Evolutionary conservation across 2,888 invertebrate species (phyloP).

Genomic region (Tipula vernalis): DNA sequence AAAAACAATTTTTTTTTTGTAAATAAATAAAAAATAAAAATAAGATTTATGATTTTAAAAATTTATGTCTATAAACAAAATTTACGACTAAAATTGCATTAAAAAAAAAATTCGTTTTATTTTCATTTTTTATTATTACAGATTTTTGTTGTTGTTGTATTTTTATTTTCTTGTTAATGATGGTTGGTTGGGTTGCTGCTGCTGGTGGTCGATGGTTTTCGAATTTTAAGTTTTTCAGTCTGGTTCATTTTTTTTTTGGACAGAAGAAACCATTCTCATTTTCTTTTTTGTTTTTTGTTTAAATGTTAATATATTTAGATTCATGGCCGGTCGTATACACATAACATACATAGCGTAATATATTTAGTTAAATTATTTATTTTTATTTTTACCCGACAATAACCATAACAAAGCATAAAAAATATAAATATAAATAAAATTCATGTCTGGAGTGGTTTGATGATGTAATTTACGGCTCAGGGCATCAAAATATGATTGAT

Average conservation of each 20-base stretch:
- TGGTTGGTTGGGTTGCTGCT: neutral
- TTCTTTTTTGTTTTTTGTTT: neutral
- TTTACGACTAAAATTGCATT: constrained; percentile 11
- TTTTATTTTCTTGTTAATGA: constrained; percentile 9
- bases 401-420: neutral
- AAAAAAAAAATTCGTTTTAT: constrained; percentile 6
- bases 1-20: neutral
- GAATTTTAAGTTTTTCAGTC: neutral
- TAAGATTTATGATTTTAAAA: constrained; percentile 11
- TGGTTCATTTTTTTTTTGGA: neutral
- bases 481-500: constrained; percentile 4
- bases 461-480: neutral
- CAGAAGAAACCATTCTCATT: neutral
- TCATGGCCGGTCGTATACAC: neutral
- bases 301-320: neutral
- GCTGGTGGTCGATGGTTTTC: constrained; percentile 9
- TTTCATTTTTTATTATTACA: neutral
- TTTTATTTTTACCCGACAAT: neutral
- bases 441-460: neutral
- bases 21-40: constrained; percentile 7
- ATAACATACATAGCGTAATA: neutral
- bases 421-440: neutral
- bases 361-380: neutral
- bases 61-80: constrained; percentile 12
- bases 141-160: neutral